Evolutionary conservation across 2,888 invertebrate genomes (phyloP).

Genomic region (Odontocolon sp.): DNA sequence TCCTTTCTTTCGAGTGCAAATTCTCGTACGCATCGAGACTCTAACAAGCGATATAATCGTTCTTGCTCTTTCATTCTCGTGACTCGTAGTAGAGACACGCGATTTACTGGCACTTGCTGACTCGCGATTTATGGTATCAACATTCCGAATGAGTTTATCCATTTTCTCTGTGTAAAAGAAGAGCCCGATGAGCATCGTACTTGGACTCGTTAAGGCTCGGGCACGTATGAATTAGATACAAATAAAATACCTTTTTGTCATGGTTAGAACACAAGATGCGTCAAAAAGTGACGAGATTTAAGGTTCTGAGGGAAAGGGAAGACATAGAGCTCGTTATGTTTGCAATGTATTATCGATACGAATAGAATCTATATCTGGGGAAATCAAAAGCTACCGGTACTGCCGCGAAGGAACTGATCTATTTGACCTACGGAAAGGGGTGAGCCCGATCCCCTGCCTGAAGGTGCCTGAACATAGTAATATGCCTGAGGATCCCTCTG

Average conservation of each 20-base stretch:
- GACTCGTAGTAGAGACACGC: too few relatives aligned
- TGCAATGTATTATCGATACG: not conserved
- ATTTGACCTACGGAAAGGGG: conserved; percentile 87
- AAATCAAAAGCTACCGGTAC: conserved; percentile 63
- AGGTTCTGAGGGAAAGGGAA: not conserved
- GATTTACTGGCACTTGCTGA: too few relatives aligned
- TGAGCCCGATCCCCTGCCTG: conserved; percentile 64
- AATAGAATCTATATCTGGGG: not conserved
- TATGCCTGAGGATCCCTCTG: conserved; percentile 77
- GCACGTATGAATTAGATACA: not conserved
- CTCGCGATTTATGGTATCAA: too few relatives aligned
- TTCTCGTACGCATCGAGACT: not conserved
- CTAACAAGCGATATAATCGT: conserved; percentile 1
- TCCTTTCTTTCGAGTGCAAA: conserved; percentile 15
- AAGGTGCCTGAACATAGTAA: conserved; percentile 78
- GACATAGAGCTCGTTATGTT: not conserved
- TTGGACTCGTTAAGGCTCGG: not conserved
- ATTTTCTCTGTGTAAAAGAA: not conserved
- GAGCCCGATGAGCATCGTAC: not conserved
- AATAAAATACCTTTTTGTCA: not conserved
- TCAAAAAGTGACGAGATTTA: too few relatives aligned
- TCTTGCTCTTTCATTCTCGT: too few relatives aligned
- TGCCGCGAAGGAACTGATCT: conserved; percentile 89
- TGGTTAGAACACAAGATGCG: not conserved
- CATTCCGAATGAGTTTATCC: too few relatives aligned